phyloP scores from a whole-genome alignment of 2,888 invertebrate genomes.

The Torymus texanus region DNA sequence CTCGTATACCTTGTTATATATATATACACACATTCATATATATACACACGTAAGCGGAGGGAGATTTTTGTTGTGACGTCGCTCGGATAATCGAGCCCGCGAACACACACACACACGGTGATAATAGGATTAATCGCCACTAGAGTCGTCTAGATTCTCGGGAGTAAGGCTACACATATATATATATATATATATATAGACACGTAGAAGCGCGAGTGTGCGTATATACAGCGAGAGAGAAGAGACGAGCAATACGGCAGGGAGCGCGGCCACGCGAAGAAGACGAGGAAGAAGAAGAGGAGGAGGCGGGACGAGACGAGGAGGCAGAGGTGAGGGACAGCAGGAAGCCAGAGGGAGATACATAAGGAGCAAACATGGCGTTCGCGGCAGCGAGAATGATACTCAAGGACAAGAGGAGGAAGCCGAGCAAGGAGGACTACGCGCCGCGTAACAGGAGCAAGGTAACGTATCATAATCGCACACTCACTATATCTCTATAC shows the following conservation, averaged over 20 bases:
- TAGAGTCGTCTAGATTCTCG: too few relatives aligned
- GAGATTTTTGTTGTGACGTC: too few relatives aligned
- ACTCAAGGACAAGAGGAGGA: slow-evolving; percentile 87
- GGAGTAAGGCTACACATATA: too few relatives aligned
- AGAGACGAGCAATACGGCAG: background rate
- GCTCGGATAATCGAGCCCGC: background rate
- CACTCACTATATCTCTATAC: background rate
- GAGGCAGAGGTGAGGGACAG: slow-evolving; percentile 21
- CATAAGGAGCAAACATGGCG: slow-evolving; percentile 79
- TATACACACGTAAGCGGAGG: background rate
- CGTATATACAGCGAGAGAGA: too few relatives aligned
- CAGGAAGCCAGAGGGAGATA: slow-evolving; percentile 16
- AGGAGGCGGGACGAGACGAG: slow-evolving; percentile 1
- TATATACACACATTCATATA: background rate
- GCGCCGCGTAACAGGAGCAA: slow-evolving; percentile 86
- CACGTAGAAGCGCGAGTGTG: too few relatives aligned
- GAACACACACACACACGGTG: slow-evolving; percentile 9
- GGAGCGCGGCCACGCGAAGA: background rate
- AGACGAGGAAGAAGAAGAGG: background rate
- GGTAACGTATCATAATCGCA: slow-evolving; percentile 77
- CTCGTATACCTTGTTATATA: slow-evolving; percentile 27
- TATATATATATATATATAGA: too few relatives aligned
- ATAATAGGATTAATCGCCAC: slow-evolving; percentile 36
- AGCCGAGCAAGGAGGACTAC: slow-evolving; percentile 88
- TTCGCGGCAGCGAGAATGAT: slow-evolving; percentile 91